Evolutionary conservation across 2,797 vertebrate genomes (phyloP), one percentile per base, ranked within the genome.

Genomic region (Apogon hyalosoma): DNA sequence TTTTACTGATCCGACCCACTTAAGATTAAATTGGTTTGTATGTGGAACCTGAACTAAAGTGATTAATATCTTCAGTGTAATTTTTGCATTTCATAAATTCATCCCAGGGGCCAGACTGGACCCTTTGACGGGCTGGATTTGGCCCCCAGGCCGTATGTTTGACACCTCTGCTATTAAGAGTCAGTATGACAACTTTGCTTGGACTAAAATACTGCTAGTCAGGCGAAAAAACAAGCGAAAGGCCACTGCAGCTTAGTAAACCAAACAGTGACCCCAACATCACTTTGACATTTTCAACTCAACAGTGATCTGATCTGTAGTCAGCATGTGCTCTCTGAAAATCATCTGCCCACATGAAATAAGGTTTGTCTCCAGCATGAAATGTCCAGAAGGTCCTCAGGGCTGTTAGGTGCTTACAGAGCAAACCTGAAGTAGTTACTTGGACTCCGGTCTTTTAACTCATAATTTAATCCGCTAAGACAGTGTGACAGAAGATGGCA

Each of bases 201-300:
- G 31, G 65, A 56, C 28, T 49, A 11, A 41, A 43, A 46, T 61
- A 15, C 11, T 75, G 45, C 56, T 53, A 53, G 8, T 19, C 61
- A 67, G 64, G 19, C n/a, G n/a, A n/a, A 21, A 21, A 21, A 21
- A 21, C 19, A 21, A 21, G 19, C 19, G 19, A 21, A 21, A 77
- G 58, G 54, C 16, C 72, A 68, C 10, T 14, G 21, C 39, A 62
- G 28, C 66, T 47, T 21, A 18, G 33, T 33, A 0, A 63, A 38
- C 43, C 68, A 41, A 54, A 31, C 3, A 61, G 41, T 83, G 83
- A 91, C 82, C 80, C 67, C 43, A 62, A 33, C 65, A 58, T 61
- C 74, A 77, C 66, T 61, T 64, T 79, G 73, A 72, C 87, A 84
- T 86, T 88, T 82, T 48, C 31, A 75, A 49, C 66, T 24, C 40